Evolutionary conservation across 1,140 invertebrate genomes (phyloP), one percentile per base, ranked within the genome.

Genomic region (Drosophila saltans): DNA sequence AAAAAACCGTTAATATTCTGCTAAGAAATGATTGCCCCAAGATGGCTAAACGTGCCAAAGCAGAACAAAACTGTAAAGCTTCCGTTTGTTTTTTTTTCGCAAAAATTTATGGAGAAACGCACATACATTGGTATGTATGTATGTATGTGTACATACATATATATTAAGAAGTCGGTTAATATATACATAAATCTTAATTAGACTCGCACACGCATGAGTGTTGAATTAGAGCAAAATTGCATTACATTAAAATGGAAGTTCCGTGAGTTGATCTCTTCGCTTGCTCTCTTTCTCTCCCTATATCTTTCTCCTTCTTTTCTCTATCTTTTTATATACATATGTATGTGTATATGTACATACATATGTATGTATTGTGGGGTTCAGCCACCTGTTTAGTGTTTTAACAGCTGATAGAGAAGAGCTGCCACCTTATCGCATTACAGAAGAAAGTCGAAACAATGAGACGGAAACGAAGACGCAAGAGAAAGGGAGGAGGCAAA

Each of bases 121-220:
- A 26, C 45, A 52, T 52, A 52, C 45, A 9, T 48, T 3, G 21
- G 8, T 26, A 52, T 52, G 45, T 24, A 48, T 9, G 24, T 48
- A 43, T 16, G n/a, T 43, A 43, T 4, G 3, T 43, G 24, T 1
- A 36, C 6, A 36, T 36, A 36, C 33, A 36, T 21, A 52, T 52
- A 26, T 52, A 16, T 16, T 16, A 52, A 52, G 21, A 26, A 8
- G 45, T 52, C 45, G 45, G 45, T 52, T 11, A 1, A 52, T 26
- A 45, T 45, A 39, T 30, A 40, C 40, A 56, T 33, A 71, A 65
- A 41, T 60, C 64, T 66, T 72, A 66, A 66, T 72, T 72, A 72
- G 39, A 52, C 65, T 61, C 62, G 33, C 61, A 74, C 57, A 56
- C n/a, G 41, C 10, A 41, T 26, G 52, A 52, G 24, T 24, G 56